Base-by-base conservation (phyloP, 2,797 vertebrate genomes). In the Capromys pilorides region DNA sequence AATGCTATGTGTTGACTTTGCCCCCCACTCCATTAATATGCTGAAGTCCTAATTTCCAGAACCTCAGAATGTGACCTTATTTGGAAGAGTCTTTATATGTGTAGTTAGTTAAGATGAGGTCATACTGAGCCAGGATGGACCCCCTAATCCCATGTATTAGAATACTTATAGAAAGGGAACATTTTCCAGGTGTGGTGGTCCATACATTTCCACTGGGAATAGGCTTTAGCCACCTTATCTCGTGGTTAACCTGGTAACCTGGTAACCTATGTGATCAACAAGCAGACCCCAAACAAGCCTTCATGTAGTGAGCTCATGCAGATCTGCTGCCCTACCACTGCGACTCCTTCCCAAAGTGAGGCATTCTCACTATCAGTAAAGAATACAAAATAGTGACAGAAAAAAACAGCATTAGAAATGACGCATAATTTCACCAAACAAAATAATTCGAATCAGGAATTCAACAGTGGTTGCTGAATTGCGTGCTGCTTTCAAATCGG, bases 251-350 rank as follows among this genome's bases (percentile, higher is more conserved):
- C 86, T 24, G 97, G 97, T 45, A 98, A 97, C 83, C 97, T 99
- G 41, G 99, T 99, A 87, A 99, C 98, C 0, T 99, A 99, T 0
- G 99, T 99, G 82, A 99, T 99, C 97, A 99, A 99, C 97, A 99
- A 99, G 97, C 99, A 99, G 97, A 98, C 98, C 22, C 99, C 99
- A 80, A 99, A 99, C 98, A 98, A 93, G 95, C 99, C 99, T 99
- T 99, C 99, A 45, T 98, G 97, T 87, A 99, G 99, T 89, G 99
- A 99, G 2, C 99, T 99, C 0, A 31, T 49, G 36, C 36, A 89
- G 69, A 75, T 39, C 10, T 14, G 31, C 13, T 36, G 88, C 16
- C 64, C 61, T 33, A 36, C 41, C 2, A 59, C 75, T 7, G 54
- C 33, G 41, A 75, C 62, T 39, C 9, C 31, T 84, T 54, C 79